Conservation (phyloP, 2,888 invertebrate genomes). For the Andrena camellia region DNA sequence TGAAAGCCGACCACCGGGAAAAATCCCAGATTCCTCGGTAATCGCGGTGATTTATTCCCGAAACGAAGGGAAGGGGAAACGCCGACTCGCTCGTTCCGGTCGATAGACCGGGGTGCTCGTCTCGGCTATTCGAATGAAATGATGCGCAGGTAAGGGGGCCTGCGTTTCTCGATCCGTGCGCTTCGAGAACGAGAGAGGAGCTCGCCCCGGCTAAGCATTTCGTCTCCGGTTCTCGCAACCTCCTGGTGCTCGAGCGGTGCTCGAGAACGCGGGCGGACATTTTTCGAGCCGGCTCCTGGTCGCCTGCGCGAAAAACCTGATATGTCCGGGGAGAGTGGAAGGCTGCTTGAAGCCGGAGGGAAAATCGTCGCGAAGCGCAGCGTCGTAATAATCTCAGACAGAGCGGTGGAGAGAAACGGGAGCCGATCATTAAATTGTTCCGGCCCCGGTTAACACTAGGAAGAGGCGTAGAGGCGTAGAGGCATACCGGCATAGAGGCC, state of each 20-base stretch:
- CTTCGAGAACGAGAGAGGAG: not conserved
- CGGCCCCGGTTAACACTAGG: constrained; percentile 82
- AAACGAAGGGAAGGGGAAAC: constrained; percentile 39
- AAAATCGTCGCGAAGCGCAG: constrained; percentile 58
- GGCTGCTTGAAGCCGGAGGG: not conserved
- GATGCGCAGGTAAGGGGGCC: constrained; percentile 77
- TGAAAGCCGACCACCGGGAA: constrained; percentile 1
- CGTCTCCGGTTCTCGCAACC: constrained; percentile 3
- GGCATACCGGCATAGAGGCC: constrained; percentile 32
- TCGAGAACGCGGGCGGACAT: constrained; percentile 1
- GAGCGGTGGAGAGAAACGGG: constrained; percentile 65
- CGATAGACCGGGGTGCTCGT: constrained; percentile 28
- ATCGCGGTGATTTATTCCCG: constrained; percentile 68
- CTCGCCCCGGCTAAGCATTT: constrained; percentile 9
- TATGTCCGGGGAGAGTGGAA: constrained; percentile 8
- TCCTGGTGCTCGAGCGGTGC: not conserved
- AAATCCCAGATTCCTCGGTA: constrained; percentile 53
- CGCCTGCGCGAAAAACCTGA: not conserved
- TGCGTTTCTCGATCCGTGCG: constrained; percentile 28
- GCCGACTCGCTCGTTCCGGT: constrained; percentile 27
- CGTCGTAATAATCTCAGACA: constrained; percentile 77
- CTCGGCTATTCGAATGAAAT: constrained; percentile 77
- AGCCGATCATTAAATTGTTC: constrained; percentile 84
- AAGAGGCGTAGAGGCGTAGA: constrained; percentile 64
- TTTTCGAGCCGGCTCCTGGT: not conserved